A percentile compares a stretch with the other conserved stretches of the same genome.
These are phyloP conservation scores for Anarrhichthys ocellatus DNA, from an alignment of 2,113 vertebrate species.

Conservation along the genomic window DNA sequence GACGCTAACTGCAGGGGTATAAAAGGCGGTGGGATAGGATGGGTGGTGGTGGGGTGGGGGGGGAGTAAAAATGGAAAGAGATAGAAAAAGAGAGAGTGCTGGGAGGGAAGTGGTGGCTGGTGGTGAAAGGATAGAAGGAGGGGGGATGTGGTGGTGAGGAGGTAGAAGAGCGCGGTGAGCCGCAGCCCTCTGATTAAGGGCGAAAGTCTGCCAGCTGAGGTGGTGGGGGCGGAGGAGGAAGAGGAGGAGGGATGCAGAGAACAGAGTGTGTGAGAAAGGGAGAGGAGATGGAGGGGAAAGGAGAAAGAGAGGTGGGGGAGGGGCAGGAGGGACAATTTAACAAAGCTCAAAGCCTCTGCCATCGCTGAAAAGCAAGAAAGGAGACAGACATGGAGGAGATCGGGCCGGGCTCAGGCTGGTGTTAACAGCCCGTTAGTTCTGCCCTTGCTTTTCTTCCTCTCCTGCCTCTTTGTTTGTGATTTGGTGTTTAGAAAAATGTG, in stretches of 20 bases:
- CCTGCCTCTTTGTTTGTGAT: slow-evolving; percentile 68
- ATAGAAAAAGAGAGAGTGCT: slow-evolving; percentile 49
- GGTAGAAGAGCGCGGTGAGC: slow-evolving; percentile 59
- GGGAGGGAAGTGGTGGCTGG: slow-evolving; percentile 60
- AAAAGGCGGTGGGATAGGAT: slow-evolving; percentile 57
- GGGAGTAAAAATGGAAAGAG: slow-evolving; percentile 51
- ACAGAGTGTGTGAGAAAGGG: slow-evolving; percentile 52
- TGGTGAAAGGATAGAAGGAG: slow-evolving; percentile 62
- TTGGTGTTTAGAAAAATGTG: slow-evolving; percentile 60
- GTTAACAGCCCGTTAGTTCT: slow-evolving; percentile 75
- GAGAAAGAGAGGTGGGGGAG: slow-evolving; percentile 57
- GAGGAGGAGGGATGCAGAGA: slow-evolving; percentile 48
- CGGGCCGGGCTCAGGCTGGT: slow-evolving; percentile 62
- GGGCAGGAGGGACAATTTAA: slow-evolving; percentile 78
- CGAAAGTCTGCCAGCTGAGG: slow-evolving; percentile 76
- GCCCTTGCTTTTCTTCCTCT: slow-evolving; percentile 56
- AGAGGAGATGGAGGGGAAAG: slow-evolving; percentile 58
- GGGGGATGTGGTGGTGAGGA: slow-evolving; percentile 55
- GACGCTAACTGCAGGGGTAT: slow-evolving; percentile 82
- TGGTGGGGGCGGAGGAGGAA: slow-evolving; percentile 37
- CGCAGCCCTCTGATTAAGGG: slow-evolving; percentile 82
- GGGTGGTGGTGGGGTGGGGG: slow-evolving; percentile 11
- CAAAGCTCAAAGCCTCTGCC: slow-evolving; percentile 77
- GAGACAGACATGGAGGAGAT: slow-evolving; percentile 67
- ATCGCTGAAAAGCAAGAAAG: slow-evolving; percentile 73